These are phyloP conservation scores for Pseudocheirus occidentalis DNA, from an alignment of 2,797 vertebrate species.

Conservation along the genomic window DNA sequence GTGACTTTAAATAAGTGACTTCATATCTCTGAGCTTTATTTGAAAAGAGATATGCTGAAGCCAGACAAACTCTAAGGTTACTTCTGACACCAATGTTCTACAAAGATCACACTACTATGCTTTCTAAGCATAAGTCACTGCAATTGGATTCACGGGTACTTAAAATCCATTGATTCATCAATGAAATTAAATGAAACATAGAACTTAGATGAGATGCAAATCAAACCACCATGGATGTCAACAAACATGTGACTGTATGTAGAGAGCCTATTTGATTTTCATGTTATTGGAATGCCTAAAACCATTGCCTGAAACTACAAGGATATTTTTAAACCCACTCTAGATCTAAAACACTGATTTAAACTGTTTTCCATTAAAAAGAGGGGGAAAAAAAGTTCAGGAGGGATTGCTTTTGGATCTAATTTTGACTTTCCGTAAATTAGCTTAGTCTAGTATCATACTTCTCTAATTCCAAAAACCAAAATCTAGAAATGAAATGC, in stretches of 20 bases:
- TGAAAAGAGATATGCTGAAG: not conserved
- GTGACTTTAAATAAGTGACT: not conserved
- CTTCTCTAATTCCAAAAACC: not conserved
- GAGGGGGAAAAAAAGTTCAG: not conserved
- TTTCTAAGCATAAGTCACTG: not conserved
- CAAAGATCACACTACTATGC: not conserved
- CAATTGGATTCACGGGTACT: not conserved
- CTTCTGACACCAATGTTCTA: not conserved
- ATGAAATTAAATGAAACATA: constrained; percentile 35
- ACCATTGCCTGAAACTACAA: constrained; percentile 67
- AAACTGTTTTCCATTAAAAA: constrained; percentile 59
- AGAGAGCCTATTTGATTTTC: constrained; percentile 33
- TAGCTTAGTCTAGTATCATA: not conserved
- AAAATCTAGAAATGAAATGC: not conserved
- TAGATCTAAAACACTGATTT: constrained; percentile 65
- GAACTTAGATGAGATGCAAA: not conserved
- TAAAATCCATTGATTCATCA: constrained; percentile 24
- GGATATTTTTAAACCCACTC: constrained; percentile 63
- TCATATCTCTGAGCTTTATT: not conserved
- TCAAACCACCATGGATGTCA: constrained; percentile 37
- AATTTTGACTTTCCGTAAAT: constrained; percentile 9
- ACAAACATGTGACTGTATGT: constrained; percentile 21
- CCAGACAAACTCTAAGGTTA: not conserved
- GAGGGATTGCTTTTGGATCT: constrained; percentile 8
- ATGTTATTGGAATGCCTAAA: constrained; percentile 74